phyloP scores from a whole-genome alignment of 2,113 vertebrate genomes.

The Gavialis gangeticus region DNA sequence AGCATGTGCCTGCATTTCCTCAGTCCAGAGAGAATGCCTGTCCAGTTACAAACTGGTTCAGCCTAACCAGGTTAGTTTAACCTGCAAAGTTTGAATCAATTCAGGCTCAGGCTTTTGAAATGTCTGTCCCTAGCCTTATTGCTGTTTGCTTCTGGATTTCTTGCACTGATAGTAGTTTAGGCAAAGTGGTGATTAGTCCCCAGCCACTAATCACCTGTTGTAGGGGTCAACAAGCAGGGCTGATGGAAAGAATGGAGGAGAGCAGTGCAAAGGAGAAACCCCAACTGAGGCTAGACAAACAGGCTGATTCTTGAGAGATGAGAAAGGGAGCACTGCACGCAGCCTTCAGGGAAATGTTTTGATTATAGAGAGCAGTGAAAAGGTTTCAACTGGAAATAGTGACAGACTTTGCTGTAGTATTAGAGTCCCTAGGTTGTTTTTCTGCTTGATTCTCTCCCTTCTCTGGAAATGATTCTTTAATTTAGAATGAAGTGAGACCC shows the following conservation, averaged over 20 bases:
- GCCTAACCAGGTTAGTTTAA: too few relatives aligned
- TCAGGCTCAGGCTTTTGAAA: too few relatives aligned
- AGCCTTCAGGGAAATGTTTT: neutral
- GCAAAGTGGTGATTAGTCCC: neutral
- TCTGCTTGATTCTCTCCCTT: neutral
- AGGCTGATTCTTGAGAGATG: neutral
- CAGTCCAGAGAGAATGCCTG: too few relatives aligned
- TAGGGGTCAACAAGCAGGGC: neutral
- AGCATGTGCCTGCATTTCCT: too few relatives aligned
- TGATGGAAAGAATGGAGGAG: neutral
- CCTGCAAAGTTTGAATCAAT: too few relatives aligned
- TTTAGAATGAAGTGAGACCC: neutral
- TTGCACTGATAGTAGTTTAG: neutral
- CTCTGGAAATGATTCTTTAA: neutral
- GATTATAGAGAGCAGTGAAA: constrained; percentile 6
- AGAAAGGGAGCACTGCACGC: neutral
- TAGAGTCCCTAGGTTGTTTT: neutral
- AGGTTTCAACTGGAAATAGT: neutral
- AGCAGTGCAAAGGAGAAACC: neutral
- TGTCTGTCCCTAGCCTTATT: neutral
- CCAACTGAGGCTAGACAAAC: neutral
- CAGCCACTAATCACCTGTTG: constrained; percentile 1
- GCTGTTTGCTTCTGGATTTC: neutral
- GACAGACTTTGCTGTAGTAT: neutral
- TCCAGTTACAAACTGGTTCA: too few relatives aligned